These are phyloP conservation scores for Pterocles gutturalis DNA, from an alignment of 2,113 vertebrate genomes.

Conservation along the genomic window DNA sequence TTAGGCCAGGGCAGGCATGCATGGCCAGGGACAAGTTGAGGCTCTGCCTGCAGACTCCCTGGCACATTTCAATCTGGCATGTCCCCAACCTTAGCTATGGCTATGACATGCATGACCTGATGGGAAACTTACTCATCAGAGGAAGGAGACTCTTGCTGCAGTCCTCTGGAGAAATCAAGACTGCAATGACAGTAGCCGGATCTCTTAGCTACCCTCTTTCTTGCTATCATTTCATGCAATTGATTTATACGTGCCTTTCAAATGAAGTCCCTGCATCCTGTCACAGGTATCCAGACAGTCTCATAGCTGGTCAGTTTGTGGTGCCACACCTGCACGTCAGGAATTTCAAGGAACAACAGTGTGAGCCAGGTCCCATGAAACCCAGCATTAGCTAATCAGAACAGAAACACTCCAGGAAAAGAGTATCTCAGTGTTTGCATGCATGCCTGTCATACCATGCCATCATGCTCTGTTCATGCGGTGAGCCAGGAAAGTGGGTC, in stretches of 20 bases:
- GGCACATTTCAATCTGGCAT: not conserved
- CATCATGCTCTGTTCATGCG: accelerated
- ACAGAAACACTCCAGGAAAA: not conserved
- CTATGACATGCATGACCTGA: not conserved
- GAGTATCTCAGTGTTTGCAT: not conserved
- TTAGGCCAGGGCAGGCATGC: not conserved
- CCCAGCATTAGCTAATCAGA: not conserved
- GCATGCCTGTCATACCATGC: not conserved
- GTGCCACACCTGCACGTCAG: not conserved
- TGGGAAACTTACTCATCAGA: not conserved
- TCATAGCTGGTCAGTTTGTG: not conserved
- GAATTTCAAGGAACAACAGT: not conserved
- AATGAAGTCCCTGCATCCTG: accelerated
- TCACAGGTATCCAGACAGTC: not conserved
- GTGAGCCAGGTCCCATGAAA: not conserved
- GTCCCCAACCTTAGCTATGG: not conserved
- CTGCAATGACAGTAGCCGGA: not conserved
- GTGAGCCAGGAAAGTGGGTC: not conserved
- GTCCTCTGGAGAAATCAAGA: not conserved
- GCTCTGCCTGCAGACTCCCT: not conserved
- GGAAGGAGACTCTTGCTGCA: not conserved
- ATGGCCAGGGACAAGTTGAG: not conserved
- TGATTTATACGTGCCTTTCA: not conserved
- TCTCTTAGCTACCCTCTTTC: not conserved
- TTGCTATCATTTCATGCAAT: not conserved